phyloP scores from a whole-genome alignment of 2,797 vertebrate species.

The Chrysocyon brachyurus region DNA sequence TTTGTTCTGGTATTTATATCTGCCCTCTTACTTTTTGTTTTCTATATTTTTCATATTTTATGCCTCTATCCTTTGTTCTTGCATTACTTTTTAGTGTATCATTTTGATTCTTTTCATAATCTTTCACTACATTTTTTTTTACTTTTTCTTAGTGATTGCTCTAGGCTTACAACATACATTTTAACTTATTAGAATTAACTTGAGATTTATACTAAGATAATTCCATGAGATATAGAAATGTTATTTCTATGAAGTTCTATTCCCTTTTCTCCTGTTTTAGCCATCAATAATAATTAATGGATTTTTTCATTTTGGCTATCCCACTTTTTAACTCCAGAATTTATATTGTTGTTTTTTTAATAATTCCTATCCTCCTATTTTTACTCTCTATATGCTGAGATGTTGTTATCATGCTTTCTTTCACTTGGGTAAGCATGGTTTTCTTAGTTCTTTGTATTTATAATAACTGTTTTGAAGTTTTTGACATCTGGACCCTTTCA shows the following conservation, averaged over 20 bases:
- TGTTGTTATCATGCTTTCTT: neutral
- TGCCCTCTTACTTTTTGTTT: neutral
- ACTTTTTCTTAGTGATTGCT: neutral
- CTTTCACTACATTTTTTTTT: neutral
- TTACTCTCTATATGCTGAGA: neutral
- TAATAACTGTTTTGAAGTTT: neutral
- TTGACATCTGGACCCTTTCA: neutral
- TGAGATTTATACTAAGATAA: neutral
- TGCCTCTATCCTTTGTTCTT: neutral
- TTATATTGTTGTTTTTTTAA: neutral
- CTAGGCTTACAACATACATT: neutral
- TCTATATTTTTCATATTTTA: neutral
- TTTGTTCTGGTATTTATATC: neutral
- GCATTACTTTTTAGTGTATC: neutral
- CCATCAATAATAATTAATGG: neutral
- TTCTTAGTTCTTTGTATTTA: neutral
- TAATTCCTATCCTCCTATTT: neutral
- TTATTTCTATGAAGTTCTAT: neutral
- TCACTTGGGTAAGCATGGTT: neutral
- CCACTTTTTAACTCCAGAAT: neutral
- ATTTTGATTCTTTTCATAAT: neutral
- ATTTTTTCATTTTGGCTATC: neutral
- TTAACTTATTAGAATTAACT: neutral
- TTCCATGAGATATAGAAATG: neutral
- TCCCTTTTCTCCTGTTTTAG: neutral